Evolutionary conservation across 2,888 invertebrate species (phyloP), one percentile per base, ranked within the genome.

Genomic region (Cosmia pyralina): DNA sequence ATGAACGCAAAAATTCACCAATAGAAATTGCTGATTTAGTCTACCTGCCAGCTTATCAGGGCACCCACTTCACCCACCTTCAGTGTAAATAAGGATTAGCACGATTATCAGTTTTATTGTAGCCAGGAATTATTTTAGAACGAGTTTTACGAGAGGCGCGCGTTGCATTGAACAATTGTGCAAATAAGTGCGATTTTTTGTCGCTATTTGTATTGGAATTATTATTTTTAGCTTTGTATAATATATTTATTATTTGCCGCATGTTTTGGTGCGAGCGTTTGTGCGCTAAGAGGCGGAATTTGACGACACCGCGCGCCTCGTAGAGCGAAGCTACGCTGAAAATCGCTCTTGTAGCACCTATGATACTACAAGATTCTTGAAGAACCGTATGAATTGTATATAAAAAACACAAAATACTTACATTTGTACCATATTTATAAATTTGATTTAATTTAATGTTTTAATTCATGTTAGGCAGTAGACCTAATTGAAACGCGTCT

Each of bases 51-150:
- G 86, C 93, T 95, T 95, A 95, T 95, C 95, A 87, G 88, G 84
- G 75, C 88, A 90, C 90, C 92, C 95, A 95, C 95, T 95, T 94
- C 92, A 95, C 90, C 79, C 91, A 92, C 94, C 91, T 91, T 90
- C 91, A 93, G 85, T 94, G 95, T 90, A 94, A 95, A 95, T 91
- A 95, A 90, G 94, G 95, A 95, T 95, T 94, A 94, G 90, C 88
- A 87, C 87, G 87, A 93, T 94, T 95, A 95, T 95, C 95, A 94
- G 93, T 94, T 93, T 93, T 93, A 94, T 91, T 93, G 83, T 90
- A 70, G 88, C 83, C 89, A 90, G 90, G 90, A 93, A 94, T 91
- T 87, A 90, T 93, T 94, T 93, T 92, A 89, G 88, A 91, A 89
- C 88, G 87, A 79, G 84, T 79, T 91, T 91, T 88, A 89, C 79